Evolutionary conservation across 2,888 invertebrate species (phyloP).

Genomic region (Acleris sparsana): DNA sequence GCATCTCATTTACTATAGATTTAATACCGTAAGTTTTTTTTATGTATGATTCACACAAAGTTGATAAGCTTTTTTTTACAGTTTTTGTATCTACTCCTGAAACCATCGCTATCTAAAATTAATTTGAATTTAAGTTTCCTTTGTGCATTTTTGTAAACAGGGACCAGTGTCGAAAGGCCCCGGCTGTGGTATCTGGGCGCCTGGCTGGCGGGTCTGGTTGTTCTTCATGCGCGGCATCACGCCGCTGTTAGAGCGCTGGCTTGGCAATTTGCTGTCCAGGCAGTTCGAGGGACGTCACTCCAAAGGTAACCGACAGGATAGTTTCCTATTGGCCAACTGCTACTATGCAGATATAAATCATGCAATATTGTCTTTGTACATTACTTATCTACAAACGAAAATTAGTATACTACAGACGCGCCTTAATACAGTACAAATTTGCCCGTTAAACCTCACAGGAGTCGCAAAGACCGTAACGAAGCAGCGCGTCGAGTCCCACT

Average conservation of each 20-base stretch:
- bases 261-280: slow-evolving; percentile 98
- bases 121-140: background rate
- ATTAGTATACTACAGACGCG: too few species aligned
- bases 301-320: slow-evolving; percentile 84
- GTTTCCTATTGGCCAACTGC: background rate
- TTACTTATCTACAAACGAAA: too few species aligned
- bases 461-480: slow-evolving; percentile 99
- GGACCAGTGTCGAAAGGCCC: slow-evolving; percentile 99
- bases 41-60: too few species aligned
- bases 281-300: slow-evolving; percentile 99
- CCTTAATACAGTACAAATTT: too few species aligned
- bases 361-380: too few species aligned
- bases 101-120: too few species aligned
- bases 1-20: slow-evolving; percentile 99
- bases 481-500: slow-evolving; percentile 99
- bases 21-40: slow-evolving; percentile 92
- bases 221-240: slow-evolving; percentile 99
- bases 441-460: slow-evolving; percentile 63
- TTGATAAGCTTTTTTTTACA: too few species aligned
- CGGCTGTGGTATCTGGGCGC: slow-evolving; percentile 99
- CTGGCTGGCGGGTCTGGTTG: slow-evolving; percentile 99
- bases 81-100: too few species aligned
- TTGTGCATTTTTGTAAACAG: slow-evolving; percentile 62
- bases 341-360: too few species aligned
- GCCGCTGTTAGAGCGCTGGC: slow-evolving; percentile 98